These are phyloP conservation scores for Eilema depressum DNA, from an alignment of 2,888 invertebrate species.

Conservation along the genomic window DNA sequence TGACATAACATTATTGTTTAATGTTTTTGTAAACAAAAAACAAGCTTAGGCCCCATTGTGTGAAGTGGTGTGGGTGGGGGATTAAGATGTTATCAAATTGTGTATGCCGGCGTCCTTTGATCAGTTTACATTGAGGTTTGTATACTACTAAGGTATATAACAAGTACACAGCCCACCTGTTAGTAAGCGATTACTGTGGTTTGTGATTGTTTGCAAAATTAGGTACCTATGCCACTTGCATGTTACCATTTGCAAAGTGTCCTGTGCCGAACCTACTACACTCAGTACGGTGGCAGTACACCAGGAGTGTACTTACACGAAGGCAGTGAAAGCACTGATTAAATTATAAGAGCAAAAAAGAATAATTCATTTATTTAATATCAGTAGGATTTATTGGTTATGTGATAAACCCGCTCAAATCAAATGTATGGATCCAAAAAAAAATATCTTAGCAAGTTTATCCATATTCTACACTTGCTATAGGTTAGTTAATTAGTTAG, in stretches of 20 bases:
- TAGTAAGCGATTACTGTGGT: neutral
- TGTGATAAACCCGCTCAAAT: neutral
- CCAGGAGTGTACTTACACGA: accelerated
- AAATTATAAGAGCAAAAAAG: too few species aligned
- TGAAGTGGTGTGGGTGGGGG: slow-evolving; percentile 66
- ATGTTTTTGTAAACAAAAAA: slow-evolving; percentile 66
- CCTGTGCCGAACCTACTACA: neutral
- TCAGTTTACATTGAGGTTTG: slow-evolving; percentile 52
- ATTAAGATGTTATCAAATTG: slow-evolving; percentile 78
- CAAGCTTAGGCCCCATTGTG: slow-evolving; percentile 63
- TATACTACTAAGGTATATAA: slow-evolving; percentile 8
- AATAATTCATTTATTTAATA: too few species aligned
- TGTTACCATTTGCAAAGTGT: neutral
- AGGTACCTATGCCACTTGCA: neutral
- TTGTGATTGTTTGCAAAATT: neutral
- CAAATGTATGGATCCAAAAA: too few species aligned
- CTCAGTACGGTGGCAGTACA: neutral
- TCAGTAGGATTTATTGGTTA: neutral
- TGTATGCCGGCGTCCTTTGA: slow-evolving; percentile 74
- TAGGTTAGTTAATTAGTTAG: too few species aligned
- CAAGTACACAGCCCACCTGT: neutral
- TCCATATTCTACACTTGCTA: too few species aligned
- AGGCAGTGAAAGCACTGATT: neutral
- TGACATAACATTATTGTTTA: slow-evolving; percentile 80
- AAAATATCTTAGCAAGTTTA: too few species aligned